Base-by-base conservation (phyloP, 2,797 vertebrate genomes). In the Sus cebifrons region DNA sequence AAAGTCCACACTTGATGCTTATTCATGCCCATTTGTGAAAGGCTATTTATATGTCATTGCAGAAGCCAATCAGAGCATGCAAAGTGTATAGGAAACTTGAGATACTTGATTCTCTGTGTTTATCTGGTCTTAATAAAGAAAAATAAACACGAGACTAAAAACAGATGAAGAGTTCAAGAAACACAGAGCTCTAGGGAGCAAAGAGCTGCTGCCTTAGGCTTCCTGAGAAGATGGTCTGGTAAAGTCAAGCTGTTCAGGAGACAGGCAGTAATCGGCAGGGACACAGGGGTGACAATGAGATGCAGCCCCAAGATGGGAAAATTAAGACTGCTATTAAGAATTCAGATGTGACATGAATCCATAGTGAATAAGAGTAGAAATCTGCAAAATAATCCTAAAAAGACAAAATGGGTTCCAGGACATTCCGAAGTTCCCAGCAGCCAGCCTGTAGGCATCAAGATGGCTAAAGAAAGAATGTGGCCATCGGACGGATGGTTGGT, bases 351-450 rank as follows among this genome's bases (percentile, higher is more conserved):
- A 95, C 70, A 54, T 20, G 23, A 86, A 44, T 21, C 27, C 36
- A 89, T 6, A 85, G 60, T 29, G 6, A 83, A 3, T 13, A 91
- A 58, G 65, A 92, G 21, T 20, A 71, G 21, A 94, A 91, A 87
- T 12, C 68, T 29, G 3, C 25, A 82, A 82, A 78, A 86, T 18
- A 52, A 85, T 40, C 49, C 40, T 78, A 36, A 75, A 79, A 81
- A 89, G 82, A 49, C 13, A 70, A 71, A 78, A 67, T 23, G 79
- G 36, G 44, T 94, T 95, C 86, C n/a, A 77, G 64, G 49, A 73
- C 13, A 68, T 18, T 23, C 68, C 85, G 44, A n/a, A n/a, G 44
- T n/a, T 75, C 65, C 78, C 1, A 62, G 75, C 10, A 17, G 54
- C 3, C 32, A 87, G 23, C 52, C 44, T 9, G 36, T 87, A 73